Evolutionary conservation across 2,888 invertebrate genomes (phyloP), one percentile per base, ranked within the genome.

Genomic region (Strigamia crassipes): DNA sequence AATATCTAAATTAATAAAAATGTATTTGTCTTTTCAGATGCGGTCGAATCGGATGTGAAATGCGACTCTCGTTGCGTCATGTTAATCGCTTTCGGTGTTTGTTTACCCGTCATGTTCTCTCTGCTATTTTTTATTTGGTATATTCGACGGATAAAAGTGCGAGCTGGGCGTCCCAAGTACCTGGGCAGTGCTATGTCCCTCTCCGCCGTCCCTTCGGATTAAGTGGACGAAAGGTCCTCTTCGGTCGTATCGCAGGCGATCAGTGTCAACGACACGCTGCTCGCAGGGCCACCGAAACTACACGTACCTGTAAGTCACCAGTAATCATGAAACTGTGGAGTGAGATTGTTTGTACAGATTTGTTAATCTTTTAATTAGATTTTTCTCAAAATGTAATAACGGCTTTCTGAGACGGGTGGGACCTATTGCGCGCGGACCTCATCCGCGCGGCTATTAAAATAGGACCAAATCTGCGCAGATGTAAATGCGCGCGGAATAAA

Each of bases 191-290:
- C 85, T 18, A 86, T 85, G 6, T 87, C 87, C 9, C 84, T 88
- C 82, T 86, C 86, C 10, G 87, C 86, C 5, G 84, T 87, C 15
- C 87, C 87, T 0, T 87, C 88, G 0, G 87, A 87, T 82, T 87
- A 87, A 83, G 85, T 86, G 23, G 87, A 86, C 46, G 87, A 87
- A 15, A 73, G 84, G n/a, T 83, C 84, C 2, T 84, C 84, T 18
- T 84, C 84, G 13, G 81, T 78, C 18, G 82, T 83, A 15, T 82
- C 83, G 12, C 80, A 82, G 80, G 46, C 78, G 1, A 82, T 82
- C 78, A 77, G 78, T 15, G 46, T 81, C 41, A 79, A 38, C 41
- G 80, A 83, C 31, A 78, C 79, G n/a, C n/a, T 83, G 31, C 51
- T 82, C 66, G 18, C 46, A 13, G 80, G 78, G 10, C 12, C 66